Evolutionary conservation across 2,113 vertebrate species (phyloP), one percentile per base, ranked within the genome.

Genomic region (Hystrix brachyura): DNA sequence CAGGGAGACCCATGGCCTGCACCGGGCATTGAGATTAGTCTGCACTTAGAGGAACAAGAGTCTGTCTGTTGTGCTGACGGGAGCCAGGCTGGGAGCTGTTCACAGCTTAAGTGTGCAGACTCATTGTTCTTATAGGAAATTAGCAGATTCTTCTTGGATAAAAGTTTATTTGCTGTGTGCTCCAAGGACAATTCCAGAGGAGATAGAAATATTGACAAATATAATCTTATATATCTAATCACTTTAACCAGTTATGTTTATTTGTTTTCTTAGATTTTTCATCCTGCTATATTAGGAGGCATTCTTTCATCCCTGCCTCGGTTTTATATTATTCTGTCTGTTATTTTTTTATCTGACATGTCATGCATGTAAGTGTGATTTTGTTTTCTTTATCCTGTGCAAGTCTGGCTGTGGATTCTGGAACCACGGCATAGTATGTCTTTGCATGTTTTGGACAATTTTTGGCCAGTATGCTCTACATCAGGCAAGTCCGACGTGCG

Each of bases 31-130:
- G 71, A 34, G 19, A n/a, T 13, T 48, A 62, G 13, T n/a, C 59
- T n/a, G 32, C 11, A 34, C 14, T 17, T 32, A 3, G 21, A 18
- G 74, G 23, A 65, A 4, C 27, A 64, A 27, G 34, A 21, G n/a
- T 15, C 21, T 19, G 34, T 29, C 34, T 27, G 71, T 43, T 21
- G 2, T 29, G 46, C 5, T 27, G 14, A 13, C 14, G 15, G 32
- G 46, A 11, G 1, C 2, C 3, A 34, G 23, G 34, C 12, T 3
- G 27, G 18, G 53, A 29, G 7, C 34, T 7, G 23, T 4, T 8
- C 9, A 11, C 6, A 3, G 59, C 7, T 79, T 27, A 34, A 18
- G 25, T 8, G 46, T 9, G 59, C 11, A 85, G 81, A 34, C 19
- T 86, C 5, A 34, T 19, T 51, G 3, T 4, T 29, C 14, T 53